phyloP scores from a whole-genome alignment of 2,888 invertebrate genomes.

The Notodonta ziczac region DNA sequence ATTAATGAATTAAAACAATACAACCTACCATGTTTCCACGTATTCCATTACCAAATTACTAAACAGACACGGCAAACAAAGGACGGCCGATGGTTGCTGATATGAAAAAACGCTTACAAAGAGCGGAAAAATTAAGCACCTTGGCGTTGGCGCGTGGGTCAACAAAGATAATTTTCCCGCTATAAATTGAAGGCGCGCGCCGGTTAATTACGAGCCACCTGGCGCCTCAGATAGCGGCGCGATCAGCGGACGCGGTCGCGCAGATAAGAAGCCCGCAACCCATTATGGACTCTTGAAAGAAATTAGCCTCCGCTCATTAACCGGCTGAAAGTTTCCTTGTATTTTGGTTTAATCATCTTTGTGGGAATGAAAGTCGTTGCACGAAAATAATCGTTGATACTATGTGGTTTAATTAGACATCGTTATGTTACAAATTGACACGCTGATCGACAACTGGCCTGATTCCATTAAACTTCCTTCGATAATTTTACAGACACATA shows the following conservation, averaged over 20 bases:
- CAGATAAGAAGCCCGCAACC: conserved; percentile 5
- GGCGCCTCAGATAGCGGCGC: background rate
- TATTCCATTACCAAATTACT: conserved; percentile 8
- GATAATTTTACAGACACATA: no score
- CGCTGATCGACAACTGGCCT: no score
- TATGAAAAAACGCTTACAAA: conserved; percentile 10
- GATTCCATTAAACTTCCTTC: no score
- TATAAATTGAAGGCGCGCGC: conserved; percentile 4
- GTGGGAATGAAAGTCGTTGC: no score
- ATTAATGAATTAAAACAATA: conserved; percentile 8
- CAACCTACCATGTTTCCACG: conserved; percentile 3
- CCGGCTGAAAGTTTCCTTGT: conserved; percentile 2
- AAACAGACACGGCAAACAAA: conserved; percentile 7
- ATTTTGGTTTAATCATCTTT: background rate
- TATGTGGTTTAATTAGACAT: no score
- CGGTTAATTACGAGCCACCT: conserved; percentile 3
- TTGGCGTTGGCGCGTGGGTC: conserved; percentile 5
- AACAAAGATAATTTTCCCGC: conserved; percentile 11
- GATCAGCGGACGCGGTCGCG: background rate
- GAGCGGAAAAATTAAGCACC: conserved; percentile 9
- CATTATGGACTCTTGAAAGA: conserved; percentile 4
- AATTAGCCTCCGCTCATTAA: conserved; percentile 6
- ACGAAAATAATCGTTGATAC: no score
- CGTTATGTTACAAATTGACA: no score
- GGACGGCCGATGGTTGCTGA: background rate